Percentiles rank a stretch among this genome's conserved stretches.
phyloP scores from a whole-genome alignment of 2,888 invertebrate species.

The Syritta pipiens region DNA sequence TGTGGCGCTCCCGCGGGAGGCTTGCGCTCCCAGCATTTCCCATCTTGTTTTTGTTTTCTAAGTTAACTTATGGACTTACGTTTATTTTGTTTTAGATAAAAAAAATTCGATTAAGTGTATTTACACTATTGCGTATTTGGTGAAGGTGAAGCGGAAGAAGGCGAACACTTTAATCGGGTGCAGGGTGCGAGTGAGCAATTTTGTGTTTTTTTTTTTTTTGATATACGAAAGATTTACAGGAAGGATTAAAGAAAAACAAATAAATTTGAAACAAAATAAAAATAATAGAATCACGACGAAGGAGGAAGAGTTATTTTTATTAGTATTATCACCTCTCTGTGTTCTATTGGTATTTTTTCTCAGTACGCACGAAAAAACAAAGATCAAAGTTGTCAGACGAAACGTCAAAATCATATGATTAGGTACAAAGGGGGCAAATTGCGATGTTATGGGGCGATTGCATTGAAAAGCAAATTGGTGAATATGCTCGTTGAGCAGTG shows the following conservation, averaged over 20 bases:
- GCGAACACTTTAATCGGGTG: not conserved
- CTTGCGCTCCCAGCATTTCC: slow-evolving; percentile 78
- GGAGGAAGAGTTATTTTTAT: slow-evolving; percentile 24
- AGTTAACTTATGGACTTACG: not conserved
- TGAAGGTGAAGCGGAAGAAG: slow-evolving; percentile 9
- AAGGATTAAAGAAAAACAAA: slow-evolving; percentile 29
- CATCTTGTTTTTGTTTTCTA: slow-evolving; percentile 71
- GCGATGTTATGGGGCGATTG: slow-evolving; percentile 15
- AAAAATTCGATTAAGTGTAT: not conserved
- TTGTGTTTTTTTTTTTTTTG: too few relatives aligned
- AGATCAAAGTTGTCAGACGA: slow-evolving; percentile 42
- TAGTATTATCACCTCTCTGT: slow-evolving; percentile 44
- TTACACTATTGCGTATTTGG: slow-evolving; percentile 55
- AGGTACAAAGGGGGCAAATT: not conserved
- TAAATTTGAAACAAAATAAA: slow-evolving; percentile 50
- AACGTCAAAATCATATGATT: slow-evolving; percentile 65
- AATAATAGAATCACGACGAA: slow-evolving; percentile 41
- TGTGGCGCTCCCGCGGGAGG: slow-evolving; percentile 86
- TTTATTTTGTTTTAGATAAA: slow-evolving; percentile 6
- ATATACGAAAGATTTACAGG: slow-evolving; percentile 5
- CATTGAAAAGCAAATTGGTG: too few relatives aligned
- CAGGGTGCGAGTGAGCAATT: not conserved
- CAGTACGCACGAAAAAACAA: slow-evolving; percentile 54
- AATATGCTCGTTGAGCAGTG: too few relatives aligned
- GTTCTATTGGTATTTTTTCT: slow-evolving; percentile 44